phyloP scores from a whole-genome alignment of 1,140 invertebrate genomes.

The Oppia nitens region DNA sequence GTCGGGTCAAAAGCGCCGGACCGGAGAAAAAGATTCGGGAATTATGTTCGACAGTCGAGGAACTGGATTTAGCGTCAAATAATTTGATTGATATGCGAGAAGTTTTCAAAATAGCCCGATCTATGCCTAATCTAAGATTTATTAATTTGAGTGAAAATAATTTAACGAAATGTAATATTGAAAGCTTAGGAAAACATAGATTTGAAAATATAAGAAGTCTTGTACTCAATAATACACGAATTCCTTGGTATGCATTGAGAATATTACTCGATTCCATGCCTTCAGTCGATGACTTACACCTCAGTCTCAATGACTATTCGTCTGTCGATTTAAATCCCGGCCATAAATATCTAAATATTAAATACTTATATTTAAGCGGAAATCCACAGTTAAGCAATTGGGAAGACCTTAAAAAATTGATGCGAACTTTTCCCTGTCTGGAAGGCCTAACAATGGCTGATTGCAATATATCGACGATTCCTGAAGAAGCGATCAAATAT shows the following conservation, averaged over 20 bases:
- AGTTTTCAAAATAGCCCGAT: constrained; percentile 62
- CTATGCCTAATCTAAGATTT: constrained; percentile 70
- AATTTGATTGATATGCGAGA: constrained; percentile 65
- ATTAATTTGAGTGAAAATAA: constrained; percentile 78
- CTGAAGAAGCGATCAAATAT: constrained; percentile 15
- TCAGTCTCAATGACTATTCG: constrained; percentile 61
- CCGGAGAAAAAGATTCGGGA: constrained; percentile 35
- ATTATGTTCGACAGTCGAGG: constrained; percentile 66
- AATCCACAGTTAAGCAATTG: constrained; percentile 57
- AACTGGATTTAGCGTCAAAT: constrained; percentile 78
- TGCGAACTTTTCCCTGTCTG: constrained; percentile 53
- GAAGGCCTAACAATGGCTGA: constrained; percentile 68
- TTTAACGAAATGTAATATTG: constrained; percentile 28
- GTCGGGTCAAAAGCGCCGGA: constrained; percentile 20
- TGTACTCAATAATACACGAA: constrained; percentile 66
- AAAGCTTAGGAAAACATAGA: neutral
- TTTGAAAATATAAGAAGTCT: constrained; percentile 42
- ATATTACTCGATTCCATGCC: constrained; percentile 50
- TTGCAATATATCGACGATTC: constrained; percentile 51
- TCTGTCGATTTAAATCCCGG: constrained; percentile 42
- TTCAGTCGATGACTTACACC: constrained; percentile 59
- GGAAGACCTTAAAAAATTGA: constrained; percentile 62
- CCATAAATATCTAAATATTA: constrained; percentile 41
- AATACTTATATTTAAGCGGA: constrained; percentile 37
- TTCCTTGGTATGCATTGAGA: constrained; percentile 64